Percentiles rank a stretch among this genome's conserved stretches.
Conservation (phyloP, 2,888 invertebrate species). For the Cylindroiulus punctatus region DNA sequence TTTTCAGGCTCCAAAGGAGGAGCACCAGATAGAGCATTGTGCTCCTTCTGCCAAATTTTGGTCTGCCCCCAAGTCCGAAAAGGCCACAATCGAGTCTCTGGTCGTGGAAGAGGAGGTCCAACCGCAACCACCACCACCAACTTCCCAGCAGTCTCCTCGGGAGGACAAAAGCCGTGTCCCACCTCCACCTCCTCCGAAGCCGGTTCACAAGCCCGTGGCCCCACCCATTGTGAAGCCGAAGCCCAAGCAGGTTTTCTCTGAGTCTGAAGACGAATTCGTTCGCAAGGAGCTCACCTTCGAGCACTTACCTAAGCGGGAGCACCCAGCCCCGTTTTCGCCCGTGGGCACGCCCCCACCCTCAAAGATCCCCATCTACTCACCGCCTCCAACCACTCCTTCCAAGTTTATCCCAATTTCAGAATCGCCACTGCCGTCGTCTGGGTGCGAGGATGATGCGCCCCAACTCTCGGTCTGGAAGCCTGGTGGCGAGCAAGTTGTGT, state of each 20-base stretch:
- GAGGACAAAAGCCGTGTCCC: conserved; percentile 38
- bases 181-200: conserved; percentile 55
- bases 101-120: conserved; percentile 5
- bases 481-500: conserved; percentile 40
- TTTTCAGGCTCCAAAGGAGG: background rate
- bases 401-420: conserved; percentile 53
- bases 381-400: conserved; percentile 48
- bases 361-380: conserved; percentile 47
- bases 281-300: conserved; percentile 52
- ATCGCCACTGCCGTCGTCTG: conserved; percentile 37
- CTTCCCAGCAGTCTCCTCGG: background rate
- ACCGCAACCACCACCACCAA: too few species aligned
- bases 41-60: conserved; percentile 55
- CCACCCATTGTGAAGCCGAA: background rate
- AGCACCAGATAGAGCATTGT: conserved; percentile 49
- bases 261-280: conserved; percentile 55
- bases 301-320: background rate
- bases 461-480: conserved; percentile 52
- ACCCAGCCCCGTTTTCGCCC: background rate
- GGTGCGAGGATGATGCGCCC: background rate
- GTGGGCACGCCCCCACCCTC: conserved; percentile 37
- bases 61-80: conserved; percentile 53
- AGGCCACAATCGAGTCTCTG: conserved; percentile 46
- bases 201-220: background rate
- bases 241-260: conserved; percentile 51